phyloP scores from a whole-genome alignment of 2,888 invertebrate genomes.

The Perizoma affinitatum region DNA sequence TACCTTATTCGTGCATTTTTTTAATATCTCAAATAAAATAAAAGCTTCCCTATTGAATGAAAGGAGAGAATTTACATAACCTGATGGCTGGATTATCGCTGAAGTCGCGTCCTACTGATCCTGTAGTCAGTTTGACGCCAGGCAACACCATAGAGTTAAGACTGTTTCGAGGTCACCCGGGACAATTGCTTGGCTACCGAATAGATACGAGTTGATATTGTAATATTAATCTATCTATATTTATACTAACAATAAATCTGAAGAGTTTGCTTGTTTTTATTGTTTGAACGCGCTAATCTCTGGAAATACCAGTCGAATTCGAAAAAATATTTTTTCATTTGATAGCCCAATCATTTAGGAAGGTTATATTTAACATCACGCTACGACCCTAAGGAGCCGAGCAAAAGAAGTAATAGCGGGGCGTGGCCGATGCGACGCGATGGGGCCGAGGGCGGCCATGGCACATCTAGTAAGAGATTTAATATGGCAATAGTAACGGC shows the following conservation, averaged over 20 bases:
- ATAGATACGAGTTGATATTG: constrained; percentile 29
- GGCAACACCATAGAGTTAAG: constrained; percentile 43
- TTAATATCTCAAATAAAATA: background rate
- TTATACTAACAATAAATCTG: no score
- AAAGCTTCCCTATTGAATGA: background rate
- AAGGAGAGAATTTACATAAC: constrained; percentile 46
- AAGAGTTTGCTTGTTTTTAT: no score
- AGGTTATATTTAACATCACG: no score
- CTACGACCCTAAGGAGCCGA: no score
- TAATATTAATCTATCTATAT: constrained; percentile 13
- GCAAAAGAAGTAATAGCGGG: no score
- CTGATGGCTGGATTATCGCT: constrained; percentile 60
- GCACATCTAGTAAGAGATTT: background rate
- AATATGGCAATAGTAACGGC: constrained; percentile 8
- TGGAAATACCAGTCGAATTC: no score
- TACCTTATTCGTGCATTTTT: background rate
- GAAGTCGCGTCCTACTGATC: constrained; percentile 56
- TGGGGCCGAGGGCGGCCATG: no score
- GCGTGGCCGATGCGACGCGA: no score
- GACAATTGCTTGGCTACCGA: constrained; percentile 37
- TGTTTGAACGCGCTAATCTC: no score
- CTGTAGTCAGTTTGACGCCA: constrained; percentile 57
- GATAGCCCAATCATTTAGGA: no score
- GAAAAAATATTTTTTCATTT: no score
- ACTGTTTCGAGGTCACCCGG: constrained; percentile 53